These are phyloP conservation scores for Pedicia rivosa DNA, from an alignment of 2,888 invertebrate genomes.

Conservation along the genomic window DNA sequence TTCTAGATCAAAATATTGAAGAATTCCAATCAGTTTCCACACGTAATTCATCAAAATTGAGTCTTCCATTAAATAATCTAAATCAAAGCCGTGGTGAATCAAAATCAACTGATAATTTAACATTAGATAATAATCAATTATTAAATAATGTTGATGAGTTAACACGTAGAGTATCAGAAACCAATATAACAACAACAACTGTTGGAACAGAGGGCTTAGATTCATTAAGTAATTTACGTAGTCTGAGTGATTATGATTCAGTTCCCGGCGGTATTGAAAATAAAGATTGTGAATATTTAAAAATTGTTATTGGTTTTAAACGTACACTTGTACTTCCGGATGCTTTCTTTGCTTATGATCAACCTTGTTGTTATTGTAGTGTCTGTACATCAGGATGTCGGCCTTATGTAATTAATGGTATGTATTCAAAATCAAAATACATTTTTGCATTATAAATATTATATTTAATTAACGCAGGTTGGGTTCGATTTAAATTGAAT, in stretches of 20 bases:
- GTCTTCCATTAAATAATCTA: slow-evolving; percentile 3
- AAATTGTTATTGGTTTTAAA: slow-evolving; percentile 27
- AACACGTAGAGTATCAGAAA: slow-evolving; percentile 13
- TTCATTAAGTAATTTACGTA: slow-evolving; percentile 12
- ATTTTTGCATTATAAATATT: not conserved
- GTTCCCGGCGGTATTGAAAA: slow-evolving; percentile 20
- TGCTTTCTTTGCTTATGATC: slow-evolving; percentile 22
- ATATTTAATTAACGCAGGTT: slow-evolving; percentile 14
- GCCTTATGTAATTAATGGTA: slow-evolving; percentile 4
- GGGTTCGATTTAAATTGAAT: slow-evolving; percentile 30
- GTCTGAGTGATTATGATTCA: slow-evolving; percentile 16
- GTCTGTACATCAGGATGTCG: slow-evolving; percentile 7
- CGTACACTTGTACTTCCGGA: slow-evolving; percentile 27
- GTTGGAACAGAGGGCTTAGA: slow-evolving; percentile 12
- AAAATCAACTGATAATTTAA: not conserved
- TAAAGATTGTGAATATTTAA: slow-evolving; percentile 29
- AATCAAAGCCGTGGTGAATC: not conserved
- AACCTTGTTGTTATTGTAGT: slow-evolving; percentile 26
- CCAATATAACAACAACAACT: slow-evolving; percentile 14
- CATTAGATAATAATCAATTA: not conserved
- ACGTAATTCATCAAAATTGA: slow-evolving; percentile 3
- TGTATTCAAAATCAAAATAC: not conserved
- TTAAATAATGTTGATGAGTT: slow-evolving; percentile 12
- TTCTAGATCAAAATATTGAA: too few species aligned
- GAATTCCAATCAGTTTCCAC: not conserved